These are phyloP conservation scores for Ataeniobius toweri DNA, from an alignment of 2,797 vertebrate genomes.

Conservation along the genomic window DNA sequence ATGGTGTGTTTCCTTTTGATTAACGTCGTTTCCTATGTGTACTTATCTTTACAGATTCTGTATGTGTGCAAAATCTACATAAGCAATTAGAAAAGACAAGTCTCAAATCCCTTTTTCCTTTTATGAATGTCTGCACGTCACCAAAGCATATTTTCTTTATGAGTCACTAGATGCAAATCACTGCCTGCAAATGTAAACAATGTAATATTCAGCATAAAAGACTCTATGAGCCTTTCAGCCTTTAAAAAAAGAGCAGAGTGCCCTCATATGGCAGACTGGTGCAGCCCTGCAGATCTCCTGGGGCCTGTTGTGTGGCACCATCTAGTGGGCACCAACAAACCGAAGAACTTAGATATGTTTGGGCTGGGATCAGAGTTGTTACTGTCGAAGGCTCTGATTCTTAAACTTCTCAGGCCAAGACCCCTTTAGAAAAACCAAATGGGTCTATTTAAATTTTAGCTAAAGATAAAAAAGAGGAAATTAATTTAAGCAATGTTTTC, in stretches of 20 bases:
- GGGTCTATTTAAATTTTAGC: neutral
- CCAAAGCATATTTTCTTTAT: conserved; percentile 7
- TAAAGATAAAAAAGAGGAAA: neutral
- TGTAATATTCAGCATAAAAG: neutral
- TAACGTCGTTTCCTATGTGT: neutral
- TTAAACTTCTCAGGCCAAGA: neutral
- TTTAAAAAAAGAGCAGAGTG: conserved; percentile 42
- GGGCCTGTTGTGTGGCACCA: conserved; percentile 59
- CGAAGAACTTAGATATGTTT: neutral
- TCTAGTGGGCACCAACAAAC: conserved; percentile 60
- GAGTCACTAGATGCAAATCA: conserved; percentile 22
- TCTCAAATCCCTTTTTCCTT: neutral
- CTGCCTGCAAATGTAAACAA: conserved; percentile 25
- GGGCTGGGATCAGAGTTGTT: neutral
- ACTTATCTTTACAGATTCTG: neutral
- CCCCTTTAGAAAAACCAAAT: neutral
- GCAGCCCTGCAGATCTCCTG: neutral
- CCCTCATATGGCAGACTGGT: conserved; percentile 48
- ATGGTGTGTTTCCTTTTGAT: conserved; percentile 23
- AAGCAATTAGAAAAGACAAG: neutral
- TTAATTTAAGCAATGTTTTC: neutral
- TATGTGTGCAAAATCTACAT: neutral
- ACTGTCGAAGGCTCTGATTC: neutral
- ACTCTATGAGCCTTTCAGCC: conserved; percentile 2
- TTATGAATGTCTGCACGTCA: neutral